Evolutionary conservation across 2,113 vertebrate species (phyloP).

Genomic region (Solenodon paradoxus): DNA sequence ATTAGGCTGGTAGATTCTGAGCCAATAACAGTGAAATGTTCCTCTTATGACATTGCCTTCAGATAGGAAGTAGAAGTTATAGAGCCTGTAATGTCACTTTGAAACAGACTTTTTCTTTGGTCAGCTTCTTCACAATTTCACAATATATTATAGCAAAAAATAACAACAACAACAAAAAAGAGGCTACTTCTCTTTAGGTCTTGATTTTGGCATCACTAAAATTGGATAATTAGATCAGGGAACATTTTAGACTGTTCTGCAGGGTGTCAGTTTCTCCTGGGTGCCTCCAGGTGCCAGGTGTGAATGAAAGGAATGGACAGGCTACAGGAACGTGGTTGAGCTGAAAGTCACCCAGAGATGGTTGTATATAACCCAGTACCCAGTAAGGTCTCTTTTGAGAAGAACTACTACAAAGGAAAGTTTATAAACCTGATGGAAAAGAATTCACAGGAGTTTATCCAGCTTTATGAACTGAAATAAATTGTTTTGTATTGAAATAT

Average conservation of each 20-base stretch:
- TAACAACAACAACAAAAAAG: too few relatives aligned
- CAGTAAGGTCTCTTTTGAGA: background rate
- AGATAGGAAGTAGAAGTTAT: background rate
- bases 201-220: background rate
- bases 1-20: background rate
- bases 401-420: background rate
- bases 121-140: background rate
- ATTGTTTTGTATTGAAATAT: slow-evolving; percentile 6
- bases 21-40: background rate
- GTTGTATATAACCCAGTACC: background rate
- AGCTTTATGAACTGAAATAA: background rate
- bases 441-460: background rate
- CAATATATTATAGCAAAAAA: background rate
- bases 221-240: background rate
- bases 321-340: background rate
- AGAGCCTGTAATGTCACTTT: background rate
- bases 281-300: background rate
- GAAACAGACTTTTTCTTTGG: background rate
- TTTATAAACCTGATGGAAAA: background rate
- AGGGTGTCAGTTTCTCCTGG: background rate
- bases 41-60: background rate
- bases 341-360: background rate
- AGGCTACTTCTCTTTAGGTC: background rate
- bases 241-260: background rate
- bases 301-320: background rate